Percentiles rank a stretch among this genome's conserved stretches.
phyloP scores from a whole-genome alignment of 2,888 invertebrate genomes.

The Agrilus cyanescens region DNA sequence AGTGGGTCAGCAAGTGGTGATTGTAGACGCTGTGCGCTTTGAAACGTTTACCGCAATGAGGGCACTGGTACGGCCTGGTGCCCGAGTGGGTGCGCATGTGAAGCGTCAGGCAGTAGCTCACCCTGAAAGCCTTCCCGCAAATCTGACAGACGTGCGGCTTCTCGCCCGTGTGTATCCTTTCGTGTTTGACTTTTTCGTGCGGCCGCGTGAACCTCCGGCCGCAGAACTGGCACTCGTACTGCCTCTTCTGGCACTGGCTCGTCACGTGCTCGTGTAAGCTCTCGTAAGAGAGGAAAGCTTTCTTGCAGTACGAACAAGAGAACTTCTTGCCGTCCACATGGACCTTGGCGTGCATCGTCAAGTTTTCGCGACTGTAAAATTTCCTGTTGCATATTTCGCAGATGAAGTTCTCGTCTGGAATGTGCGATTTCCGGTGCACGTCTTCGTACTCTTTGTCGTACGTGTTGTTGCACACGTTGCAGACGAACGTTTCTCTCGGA shows the following conservation, averaged over 20 bases:
- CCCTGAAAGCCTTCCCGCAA: slow-evolving; percentile 69
- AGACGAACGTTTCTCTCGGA: slow-evolving; percentile 31
- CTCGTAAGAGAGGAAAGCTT: slow-evolving; percentile 28
- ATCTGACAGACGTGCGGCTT: slow-evolving; percentile 70
- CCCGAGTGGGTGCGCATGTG: slow-evolving; percentile 71
- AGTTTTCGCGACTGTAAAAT: slow-evolving; percentile 50
- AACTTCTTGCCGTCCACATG: slow-evolving; percentile 46
- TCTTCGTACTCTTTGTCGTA: slow-evolving; percentile 39
- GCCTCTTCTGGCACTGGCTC: slow-evolving; percentile 32
- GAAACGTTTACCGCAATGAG: slow-evolving; percentile 60
- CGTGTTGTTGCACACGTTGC: slow-evolving; percentile 40
- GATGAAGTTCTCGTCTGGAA: slow-evolving; percentile 41
- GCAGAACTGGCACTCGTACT: slow-evolving; percentile 62
- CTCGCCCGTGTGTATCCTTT: slow-evolving; percentile 70
- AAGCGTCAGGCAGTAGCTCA: slow-evolving; percentile 65
- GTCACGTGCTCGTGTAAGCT: slow-evolving; percentile 27
- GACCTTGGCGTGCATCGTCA: slow-evolving; percentile 63
- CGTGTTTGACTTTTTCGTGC: slow-evolving; percentile 74
- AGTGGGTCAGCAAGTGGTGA: slow-evolving; percentile 64
- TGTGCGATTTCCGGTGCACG: slow-evolving; percentile 59
- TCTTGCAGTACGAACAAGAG: slow-evolving; percentile 32
- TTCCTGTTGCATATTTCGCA: slow-evolving; percentile 63
- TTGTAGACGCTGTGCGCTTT: slow-evolving; percentile 71
- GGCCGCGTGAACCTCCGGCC: slow-evolving; percentile 59
- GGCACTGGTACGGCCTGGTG: slow-evolving; percentile 62